Evolutionary conservation across 2,113 vertebrate genomes (phyloP).

Genomic region (Numenius arquata): DNA sequence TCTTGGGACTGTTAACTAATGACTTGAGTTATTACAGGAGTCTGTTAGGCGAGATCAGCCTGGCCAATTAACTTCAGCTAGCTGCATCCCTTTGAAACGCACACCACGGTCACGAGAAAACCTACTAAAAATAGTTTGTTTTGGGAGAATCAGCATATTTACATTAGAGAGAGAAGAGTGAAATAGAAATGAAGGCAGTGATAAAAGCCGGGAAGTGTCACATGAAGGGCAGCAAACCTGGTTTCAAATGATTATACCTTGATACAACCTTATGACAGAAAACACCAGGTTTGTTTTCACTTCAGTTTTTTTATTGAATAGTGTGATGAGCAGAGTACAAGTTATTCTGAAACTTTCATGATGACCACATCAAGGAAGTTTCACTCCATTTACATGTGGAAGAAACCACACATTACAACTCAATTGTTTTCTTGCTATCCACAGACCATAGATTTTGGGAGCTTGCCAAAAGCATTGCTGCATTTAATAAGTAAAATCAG

Average conservation of each 20-base stretch:
- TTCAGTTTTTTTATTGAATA: background rate
- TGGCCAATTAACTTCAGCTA: background rate
- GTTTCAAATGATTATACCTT: background rate
- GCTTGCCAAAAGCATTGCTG: constrained; percentile 81
- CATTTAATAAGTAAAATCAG: constrained; percentile 89
- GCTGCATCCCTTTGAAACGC: background rate
- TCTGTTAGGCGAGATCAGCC: background rate
- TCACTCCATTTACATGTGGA: constrained; percentile 48
- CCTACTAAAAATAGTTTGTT: background rate
- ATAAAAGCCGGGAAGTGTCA: background rate
- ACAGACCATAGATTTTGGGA: constrained; percentile 74
- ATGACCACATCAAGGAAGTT: constrained; percentile 48
- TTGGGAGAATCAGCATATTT: background rate
- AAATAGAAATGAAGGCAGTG: background rate
- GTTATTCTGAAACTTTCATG: constrained; percentile 47
- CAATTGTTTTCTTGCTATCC: constrained; percentile 64
- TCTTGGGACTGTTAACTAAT: background rate
- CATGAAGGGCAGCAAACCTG: background rate
- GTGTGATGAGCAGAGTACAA: background rate
- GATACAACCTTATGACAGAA: background rate
- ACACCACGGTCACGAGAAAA: background rate
- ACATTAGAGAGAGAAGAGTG: background rate
- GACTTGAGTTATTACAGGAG: background rate
- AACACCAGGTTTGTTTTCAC: background rate
- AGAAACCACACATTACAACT: constrained; percentile 65